Evolutionary conservation across 1,140 invertebrate genomes (phyloP).

Genomic region (Harpegnathos saltator): DNA sequence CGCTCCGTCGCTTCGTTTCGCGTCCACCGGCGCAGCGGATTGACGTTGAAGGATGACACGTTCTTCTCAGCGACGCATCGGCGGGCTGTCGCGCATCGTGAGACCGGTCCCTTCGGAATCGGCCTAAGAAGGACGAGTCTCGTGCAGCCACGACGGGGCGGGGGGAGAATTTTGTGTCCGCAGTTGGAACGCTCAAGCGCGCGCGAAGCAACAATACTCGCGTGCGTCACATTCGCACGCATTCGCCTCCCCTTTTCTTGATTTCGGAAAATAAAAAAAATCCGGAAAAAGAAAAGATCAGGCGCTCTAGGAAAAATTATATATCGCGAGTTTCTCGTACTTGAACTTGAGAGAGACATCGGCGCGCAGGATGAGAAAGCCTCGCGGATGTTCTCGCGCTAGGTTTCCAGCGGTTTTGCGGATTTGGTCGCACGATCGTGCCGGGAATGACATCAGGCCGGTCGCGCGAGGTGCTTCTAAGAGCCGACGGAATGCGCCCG

Average conservation of each 20-base stretch:
- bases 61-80: conserved; percentile 51
- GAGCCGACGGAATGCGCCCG: conserved; percentile 30
- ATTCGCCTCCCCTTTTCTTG: background rate
- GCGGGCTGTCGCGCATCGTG: conserved; percentile 56
- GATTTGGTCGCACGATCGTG: conserved; percentile 63
- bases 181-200: background rate
- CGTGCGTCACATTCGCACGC: conserved; percentile 7
- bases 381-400: conserved; percentile 56
- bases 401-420: conserved; percentile 63
- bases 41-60: conserved; percentile 75
- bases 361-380: conserved; percentile 14
- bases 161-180: background rate
- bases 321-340: too few species aligned
- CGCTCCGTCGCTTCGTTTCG: conserved; percentile 73
- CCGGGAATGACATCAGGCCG: conserved; percentile 57
- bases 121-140: conserved; percentile 16
- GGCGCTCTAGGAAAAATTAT: too few species aligned
- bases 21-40: conserved; percentile 64
- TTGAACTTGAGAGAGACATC: background rate
- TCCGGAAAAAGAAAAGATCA: background rate
- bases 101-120: conserved; percentile 77
- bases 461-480: conserved; percentile 42
- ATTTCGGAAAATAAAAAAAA: background rate
- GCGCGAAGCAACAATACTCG: background rate
- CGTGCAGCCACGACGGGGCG: too few species aligned